Base-by-base conservation (phyloP, 2,113 vertebrate species). In the Ginglymostoma cirratum region DNA sequence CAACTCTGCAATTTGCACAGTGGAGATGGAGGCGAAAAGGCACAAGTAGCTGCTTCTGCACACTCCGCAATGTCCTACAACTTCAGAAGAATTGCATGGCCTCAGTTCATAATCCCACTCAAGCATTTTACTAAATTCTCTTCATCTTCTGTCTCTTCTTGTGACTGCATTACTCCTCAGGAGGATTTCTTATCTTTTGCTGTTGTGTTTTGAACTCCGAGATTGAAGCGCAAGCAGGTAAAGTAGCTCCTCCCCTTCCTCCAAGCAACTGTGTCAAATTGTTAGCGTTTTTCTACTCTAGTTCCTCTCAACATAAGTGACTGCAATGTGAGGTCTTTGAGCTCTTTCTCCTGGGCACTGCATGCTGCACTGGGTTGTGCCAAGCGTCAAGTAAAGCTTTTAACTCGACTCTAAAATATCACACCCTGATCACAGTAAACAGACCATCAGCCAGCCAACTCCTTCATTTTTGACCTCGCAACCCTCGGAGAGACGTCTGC, bases 131-230 rank as follows among this genome's bases (percentile, higher is more conserved):
- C 93, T 95, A 2, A 14, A 0, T 52, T 95, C 0, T 96, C 97
- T 95, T 97, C 97, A 12, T 98, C 98, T 42, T 98, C 97, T 0
- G 97, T 96, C 96, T 98, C 98, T 87, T 97, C 97, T 96, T 97
- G 97, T 69, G 97, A 96, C 97, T 97, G 98, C 99, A 98, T 98
- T 96, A 97, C 97, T 97, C 97, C 97, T 96, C 97, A 96, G 97
- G 97, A 55, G 30, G 76, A 52, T 8, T 42, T 55, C 48, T 19
- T 12, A 15, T 69, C 3, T 80, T 3, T 3, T 48, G 72, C 69
- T 45, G 65, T 27, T 15, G 67, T 72, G 38, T 72, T 72, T 30
- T 24, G 19, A 95, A 34, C 5, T 67, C 19, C 8, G 61, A 30
- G 67, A 48, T 93, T 93, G 66, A 38, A 66, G n/a, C 98, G 96